Conservation (phyloP, 2,797 vertebrate genomes). For the Acridotheres tristis region DNA sequence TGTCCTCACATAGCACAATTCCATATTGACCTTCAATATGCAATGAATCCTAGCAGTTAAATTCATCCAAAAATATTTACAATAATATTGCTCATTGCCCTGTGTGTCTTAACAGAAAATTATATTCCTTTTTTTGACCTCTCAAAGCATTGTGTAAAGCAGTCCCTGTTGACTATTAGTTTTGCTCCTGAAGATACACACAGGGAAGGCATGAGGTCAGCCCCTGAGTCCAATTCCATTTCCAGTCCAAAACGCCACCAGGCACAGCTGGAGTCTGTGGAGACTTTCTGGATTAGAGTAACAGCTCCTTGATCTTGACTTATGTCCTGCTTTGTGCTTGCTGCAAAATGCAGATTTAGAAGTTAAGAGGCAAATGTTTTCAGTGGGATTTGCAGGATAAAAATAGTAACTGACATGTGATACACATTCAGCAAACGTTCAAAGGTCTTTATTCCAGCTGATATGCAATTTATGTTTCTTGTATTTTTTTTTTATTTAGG, state of each 20-base stretch:
- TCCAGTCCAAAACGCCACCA: neutral
- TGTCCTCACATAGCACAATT: neutral
- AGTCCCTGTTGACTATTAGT: neutral
- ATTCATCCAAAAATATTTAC: neutral
- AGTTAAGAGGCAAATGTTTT: slow-evolving; percentile 14
- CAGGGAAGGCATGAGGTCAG: neutral
- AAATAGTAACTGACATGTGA: neutral
- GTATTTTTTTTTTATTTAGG: slow-evolving; percentile 75
- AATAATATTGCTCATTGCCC: neutral
- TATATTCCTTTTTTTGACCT: neutral
- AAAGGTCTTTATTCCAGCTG: neutral
- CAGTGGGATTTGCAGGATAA: neutral
- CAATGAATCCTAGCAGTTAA: neutral
- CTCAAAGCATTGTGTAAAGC: neutral
- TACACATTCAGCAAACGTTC: neutral
- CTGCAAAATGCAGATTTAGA: neutral
- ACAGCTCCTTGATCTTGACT: neutral
- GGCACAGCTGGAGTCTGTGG: neutral
- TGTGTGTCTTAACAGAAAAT: neutral
- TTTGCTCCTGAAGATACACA: neutral
- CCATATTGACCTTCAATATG: neutral
- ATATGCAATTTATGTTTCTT: neutral
- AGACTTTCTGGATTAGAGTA: neutral
- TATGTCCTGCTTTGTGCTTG: neutral
- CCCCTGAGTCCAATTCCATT: neutral